A percentile compares a stretch with the other conserved stretches of the same genome.
These are phyloP conservation scores for Catharus fuscescens DNA, from an alignment of 2,113 vertebrate genomes.

Conservation along the genomic window DNA sequence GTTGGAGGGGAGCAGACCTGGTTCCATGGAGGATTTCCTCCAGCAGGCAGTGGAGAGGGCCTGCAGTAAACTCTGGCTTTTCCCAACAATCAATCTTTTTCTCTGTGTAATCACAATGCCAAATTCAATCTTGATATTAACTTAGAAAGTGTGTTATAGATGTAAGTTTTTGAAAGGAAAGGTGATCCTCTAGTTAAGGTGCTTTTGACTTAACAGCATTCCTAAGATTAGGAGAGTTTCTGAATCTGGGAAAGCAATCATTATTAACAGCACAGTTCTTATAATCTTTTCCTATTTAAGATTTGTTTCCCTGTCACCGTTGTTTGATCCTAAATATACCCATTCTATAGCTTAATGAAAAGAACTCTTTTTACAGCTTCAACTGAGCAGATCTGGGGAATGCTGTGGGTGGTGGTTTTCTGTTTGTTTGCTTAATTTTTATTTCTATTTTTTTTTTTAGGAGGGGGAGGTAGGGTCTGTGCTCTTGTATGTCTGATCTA, in stretches of 20 bases:
- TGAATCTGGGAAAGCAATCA: not conserved
- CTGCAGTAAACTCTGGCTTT: not conserved
- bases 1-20: not conserved
- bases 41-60: not conserved
- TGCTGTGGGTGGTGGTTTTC: not conserved
- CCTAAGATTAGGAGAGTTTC: not conserved
- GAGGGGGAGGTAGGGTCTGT: too few relatives aligned
- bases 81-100: not conserved
- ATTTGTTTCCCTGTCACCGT: not conserved
- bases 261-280: not conserved
- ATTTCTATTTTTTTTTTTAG: not conserved
- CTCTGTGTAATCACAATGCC: not conserved
- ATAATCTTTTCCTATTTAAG: not conserved
- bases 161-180: not conserved
- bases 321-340: conserved; percentile 9
- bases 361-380: not conserved
- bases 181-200: not conserved
- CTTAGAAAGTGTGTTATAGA: not conserved
- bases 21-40: not conserved
- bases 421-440: not conserved
- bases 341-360: conserved; percentile 8
- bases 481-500: not conserved
- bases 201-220: not conserved
- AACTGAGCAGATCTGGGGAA: not conserved
- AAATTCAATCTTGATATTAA: not conserved